These are phyloP conservation scores for Magallana angulata DNA, from an alignment of 1,140 invertebrate genomes.

Conservation along the genomic window DNA sequence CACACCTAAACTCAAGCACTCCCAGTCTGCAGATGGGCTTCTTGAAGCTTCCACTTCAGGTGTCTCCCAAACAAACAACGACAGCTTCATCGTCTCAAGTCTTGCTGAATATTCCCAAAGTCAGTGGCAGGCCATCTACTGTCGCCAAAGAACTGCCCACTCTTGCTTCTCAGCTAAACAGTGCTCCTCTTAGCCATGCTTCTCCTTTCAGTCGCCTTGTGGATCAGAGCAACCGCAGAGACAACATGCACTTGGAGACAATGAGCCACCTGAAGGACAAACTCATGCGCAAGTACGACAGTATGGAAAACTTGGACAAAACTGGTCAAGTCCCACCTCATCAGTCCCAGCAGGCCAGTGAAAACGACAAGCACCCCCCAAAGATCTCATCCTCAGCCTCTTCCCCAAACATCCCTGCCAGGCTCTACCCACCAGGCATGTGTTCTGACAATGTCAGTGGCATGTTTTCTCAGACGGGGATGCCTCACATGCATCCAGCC, in stretches of 20 bases:
- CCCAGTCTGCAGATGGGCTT: slow-evolving; percentile 34
- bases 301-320: slow-evolving; percentile 71
- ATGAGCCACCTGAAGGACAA: slow-evolving; percentile 73
- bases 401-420: slow-evolving; percentile 39
- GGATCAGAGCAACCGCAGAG: slow-evolving; percentile 55
- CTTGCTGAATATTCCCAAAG: slow-evolving; percentile 31
- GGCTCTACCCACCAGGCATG: slow-evolving; percentile 55
- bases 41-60: slow-evolving; percentile 38
- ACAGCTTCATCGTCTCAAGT: slow-evolving; percentile 17
- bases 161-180: slow-evolving; percentile 19
- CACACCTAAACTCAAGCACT: slow-evolving; percentile 67
- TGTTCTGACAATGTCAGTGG: slow-evolving; percentile 32
- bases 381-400: slow-evolving; percentile 41
- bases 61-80: slow-evolving; percentile 10
- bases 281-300: slow-evolving; percentile 72
- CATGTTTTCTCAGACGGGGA: slow-evolving; percentile 29
- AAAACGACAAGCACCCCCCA: slow-evolving; percentile 31
- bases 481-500: slow-evolving; percentile 50
- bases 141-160: slow-evolving; percentile 42
- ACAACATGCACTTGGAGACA: slow-evolving; percentile 68
- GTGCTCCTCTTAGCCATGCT: background rate
- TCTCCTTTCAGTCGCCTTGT: background rate
- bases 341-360: slow-evolving; percentile 23
- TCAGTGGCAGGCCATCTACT: slow-evolving; percentile 6
- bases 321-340: slow-evolving; percentile 44